Conservation (phyloP, 2,113 vertebrate genomes). For the Scytalopus superciliaris region DNA sequence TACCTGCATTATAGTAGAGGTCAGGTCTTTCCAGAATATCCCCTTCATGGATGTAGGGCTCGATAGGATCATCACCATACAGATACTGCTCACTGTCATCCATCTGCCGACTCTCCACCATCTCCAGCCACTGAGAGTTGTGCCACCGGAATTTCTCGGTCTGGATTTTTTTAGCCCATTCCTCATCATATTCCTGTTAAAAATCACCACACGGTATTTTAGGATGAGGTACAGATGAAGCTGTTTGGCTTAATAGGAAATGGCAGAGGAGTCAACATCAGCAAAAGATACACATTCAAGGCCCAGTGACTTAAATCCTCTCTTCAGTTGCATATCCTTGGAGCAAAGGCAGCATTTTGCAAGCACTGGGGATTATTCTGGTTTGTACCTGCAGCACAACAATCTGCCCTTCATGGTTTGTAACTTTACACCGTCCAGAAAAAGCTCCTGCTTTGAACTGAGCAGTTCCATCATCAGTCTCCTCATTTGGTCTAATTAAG, state of each 20-base stretch:
- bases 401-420: neutral
- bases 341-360: neutral
- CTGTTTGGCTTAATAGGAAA: neutral
- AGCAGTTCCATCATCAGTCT: neutral
- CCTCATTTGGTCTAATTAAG: neutral
- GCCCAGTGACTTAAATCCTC: neutral
- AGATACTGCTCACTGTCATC: conserved; percentile 85
- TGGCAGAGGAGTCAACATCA: neutral
- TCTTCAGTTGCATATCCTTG: neutral
- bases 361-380: neutral
- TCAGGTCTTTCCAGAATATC: conserved; percentile 88
- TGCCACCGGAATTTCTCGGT: conserved; percentile 91
- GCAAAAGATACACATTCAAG: neutral
- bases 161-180: conserved; percentile 92
- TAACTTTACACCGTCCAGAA: neutral
- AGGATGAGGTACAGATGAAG: neutral
- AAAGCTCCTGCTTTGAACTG: neutral
- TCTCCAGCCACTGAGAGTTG: conserved; percentile 96
- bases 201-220: neutral
- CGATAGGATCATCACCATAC: conserved; percentile 81
- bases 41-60: conserved; percentile 82
- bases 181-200: conserved; percentile 87
- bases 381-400: neutral
- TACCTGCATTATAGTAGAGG: conserved; percentile 89
- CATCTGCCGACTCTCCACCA: conserved; percentile 89